These are phyloP conservation scores for Rousettus leschenaultii DNA, from an alignment of 2,113 vertebrate genomes.

Conservation along the genomic window DNA sequence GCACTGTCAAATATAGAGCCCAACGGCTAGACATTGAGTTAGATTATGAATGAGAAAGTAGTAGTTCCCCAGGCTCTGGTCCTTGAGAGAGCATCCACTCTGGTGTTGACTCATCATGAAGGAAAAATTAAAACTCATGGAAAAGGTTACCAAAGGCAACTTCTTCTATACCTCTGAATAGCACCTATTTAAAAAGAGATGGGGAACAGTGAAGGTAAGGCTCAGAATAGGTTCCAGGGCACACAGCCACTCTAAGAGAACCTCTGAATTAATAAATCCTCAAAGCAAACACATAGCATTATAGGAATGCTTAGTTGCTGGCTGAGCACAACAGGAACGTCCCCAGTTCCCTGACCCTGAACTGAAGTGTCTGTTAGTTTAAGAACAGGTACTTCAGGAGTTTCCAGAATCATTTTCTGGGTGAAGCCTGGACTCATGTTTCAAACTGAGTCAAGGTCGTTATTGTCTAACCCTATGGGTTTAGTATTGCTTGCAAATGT, in stretches of 20 bases:
- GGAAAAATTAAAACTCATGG: background rate
- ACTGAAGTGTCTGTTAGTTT: background rate
- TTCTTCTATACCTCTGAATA: background rate
- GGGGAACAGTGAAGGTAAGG: too few relatives aligned
- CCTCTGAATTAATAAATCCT: background rate
- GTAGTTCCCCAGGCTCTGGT: background rate
- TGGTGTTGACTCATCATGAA: background rate
- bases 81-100: background rate
- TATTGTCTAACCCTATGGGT: background rate
- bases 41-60: background rate
- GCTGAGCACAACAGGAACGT: background rate
- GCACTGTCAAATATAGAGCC: background rate
- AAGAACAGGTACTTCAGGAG: background rate
- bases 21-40: background rate
- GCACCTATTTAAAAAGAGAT: background rate
- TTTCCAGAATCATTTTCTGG: background rate
- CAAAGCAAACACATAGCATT: background rate
- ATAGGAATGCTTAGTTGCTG: background rate
- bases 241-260: background rate
- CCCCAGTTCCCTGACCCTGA: background rate
- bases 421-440: background rate
- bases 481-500: background rate
- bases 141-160: background rate
- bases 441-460: background rate
- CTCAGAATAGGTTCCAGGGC: background rate